phyloP scores from a whole-genome alignment of 2,797 vertebrate species.

The Silurus aristotelis region DNA sequence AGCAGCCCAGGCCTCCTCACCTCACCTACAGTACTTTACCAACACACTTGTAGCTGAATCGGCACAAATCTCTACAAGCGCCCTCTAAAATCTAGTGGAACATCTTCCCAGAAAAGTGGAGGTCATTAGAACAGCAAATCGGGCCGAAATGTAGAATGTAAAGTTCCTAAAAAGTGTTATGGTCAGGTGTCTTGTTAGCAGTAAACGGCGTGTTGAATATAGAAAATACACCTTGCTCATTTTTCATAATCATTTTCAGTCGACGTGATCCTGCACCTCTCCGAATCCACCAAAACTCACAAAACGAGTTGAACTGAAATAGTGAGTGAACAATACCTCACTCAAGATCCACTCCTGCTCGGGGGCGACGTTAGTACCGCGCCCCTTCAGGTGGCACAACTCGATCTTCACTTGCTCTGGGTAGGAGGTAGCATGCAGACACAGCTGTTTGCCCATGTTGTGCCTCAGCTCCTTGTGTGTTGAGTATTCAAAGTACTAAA shows the following conservation, averaged over 20 bases:
- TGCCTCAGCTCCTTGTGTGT: slow-evolving; percentile 88
- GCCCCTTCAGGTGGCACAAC: slow-evolving; percentile 80
- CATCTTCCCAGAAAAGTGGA: no score
- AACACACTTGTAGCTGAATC: no score
- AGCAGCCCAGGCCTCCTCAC: no score
- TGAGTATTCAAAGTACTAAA: slow-evolving; percentile 92
- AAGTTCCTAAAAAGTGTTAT: no score
- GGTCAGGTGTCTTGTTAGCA: neutral
- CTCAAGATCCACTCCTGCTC: slow-evolving; percentile 86
- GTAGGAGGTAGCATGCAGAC: slow-evolving; percentile 72
- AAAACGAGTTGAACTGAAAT: neutral
- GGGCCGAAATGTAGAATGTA: no score
- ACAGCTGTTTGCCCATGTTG: slow-evolving; percentile 90
- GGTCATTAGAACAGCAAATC: no score
- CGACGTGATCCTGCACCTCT: no score
- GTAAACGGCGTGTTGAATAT: neutral
- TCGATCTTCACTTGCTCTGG: slow-evolving; percentile 72
- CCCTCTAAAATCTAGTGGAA: no score
- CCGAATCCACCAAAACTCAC: neutral
- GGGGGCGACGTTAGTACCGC: slow-evolving; percentile 72
- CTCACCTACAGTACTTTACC: no score
- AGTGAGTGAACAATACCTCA: slow-evolving; percentile 68
- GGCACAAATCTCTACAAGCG: no score
- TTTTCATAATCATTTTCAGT: neutral
- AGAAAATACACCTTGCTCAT: neutral